Evolutionary conservation across 1,140 invertebrate species (phyloP).

Genomic region (Cydia pomonella): DNA sequence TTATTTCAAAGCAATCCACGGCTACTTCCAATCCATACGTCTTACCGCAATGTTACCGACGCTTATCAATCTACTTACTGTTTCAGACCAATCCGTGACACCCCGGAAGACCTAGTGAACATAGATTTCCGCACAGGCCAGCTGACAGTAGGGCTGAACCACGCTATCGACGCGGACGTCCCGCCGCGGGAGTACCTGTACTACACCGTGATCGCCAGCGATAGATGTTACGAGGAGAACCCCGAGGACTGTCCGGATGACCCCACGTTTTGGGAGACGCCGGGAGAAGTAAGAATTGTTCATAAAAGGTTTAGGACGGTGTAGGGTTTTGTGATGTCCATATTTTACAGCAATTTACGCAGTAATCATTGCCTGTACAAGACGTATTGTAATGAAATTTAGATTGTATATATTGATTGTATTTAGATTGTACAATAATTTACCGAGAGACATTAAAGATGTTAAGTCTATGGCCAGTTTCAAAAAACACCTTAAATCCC

Average conservation of each 20-base stretch:
- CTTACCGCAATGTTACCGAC: not conserved
- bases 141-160: conserved; percentile 61
- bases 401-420: too few species aligned
- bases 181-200: conserved; percentile 66
- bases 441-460: too few species aligned
- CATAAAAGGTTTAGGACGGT: too few species aligned
- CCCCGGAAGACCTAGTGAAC: conserved; percentile 63
- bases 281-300: conserved; percentile 58
- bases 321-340: too few species aligned
- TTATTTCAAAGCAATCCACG: too few species aligned
- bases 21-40: too few species aligned
- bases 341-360: too few species aligned
- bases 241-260: conserved; percentile 59
- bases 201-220: conserved; percentile 76
- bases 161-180: conserved; percentile 77
- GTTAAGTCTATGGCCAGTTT: too few species aligned
- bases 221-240: conserved; percentile 60
- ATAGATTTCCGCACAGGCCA: conserved; percentile 73
- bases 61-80: not conserved
- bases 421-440: too few species aligned
- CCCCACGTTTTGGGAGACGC: conserved; percentile 49
- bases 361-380: too few species aligned
- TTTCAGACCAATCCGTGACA: conserved; percentile 64
- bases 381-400: too few species aligned
- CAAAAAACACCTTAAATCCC: too few species aligned